phyloP scores from a whole-genome alignment of 2,797 vertebrate species.

The Argyrosomus regius region DNA sequence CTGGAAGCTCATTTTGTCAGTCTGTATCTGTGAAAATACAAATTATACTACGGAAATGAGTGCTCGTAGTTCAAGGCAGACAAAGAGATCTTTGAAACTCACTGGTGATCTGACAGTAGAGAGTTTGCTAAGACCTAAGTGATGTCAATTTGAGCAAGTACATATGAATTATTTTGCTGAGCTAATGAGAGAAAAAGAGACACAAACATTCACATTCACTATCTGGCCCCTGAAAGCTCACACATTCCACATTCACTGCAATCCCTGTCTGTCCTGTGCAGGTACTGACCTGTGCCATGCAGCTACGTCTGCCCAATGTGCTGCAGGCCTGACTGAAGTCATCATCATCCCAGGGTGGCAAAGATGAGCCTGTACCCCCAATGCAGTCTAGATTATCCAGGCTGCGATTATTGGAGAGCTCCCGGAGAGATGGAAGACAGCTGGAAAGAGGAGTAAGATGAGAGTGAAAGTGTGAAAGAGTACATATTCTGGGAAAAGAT shows the following conservation, averaged over 20 bases:
- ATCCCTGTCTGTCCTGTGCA: neutral
- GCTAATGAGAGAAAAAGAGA: constrained; percentile 17
- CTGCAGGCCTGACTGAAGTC: constrained; percentile 95
- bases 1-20: constrained; percentile 34
- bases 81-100: constrained; percentile 34
- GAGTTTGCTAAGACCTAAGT: constrained; percentile 28
- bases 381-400: constrained; percentile 96
- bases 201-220: neutral
- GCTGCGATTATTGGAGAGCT: constrained; percentile 90
- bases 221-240: constrained; percentile 7
- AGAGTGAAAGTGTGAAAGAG: constrained; percentile 17
- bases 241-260: neutral
- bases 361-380: constrained; percentile 89
- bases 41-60: constrained; percentile 43
- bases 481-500: constrained; percentile 13
- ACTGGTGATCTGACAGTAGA: constrained; percentile 32
- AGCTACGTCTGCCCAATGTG: constrained; percentile 86
- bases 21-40: constrained; percentile 54
- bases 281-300: constrained; percentile 91
- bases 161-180: constrained; percentile 28
- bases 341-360: constrained; percentile 96
- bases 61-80: constrained; percentile 27
- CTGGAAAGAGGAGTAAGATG: constrained; percentile 63
- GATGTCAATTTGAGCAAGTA: constrained; percentile 29
- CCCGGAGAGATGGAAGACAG: constrained; percentile 89